Evolutionary conservation across 1,140 invertebrate species (phyloP).

Genomic region (Drosophila subobscura): DNA sequence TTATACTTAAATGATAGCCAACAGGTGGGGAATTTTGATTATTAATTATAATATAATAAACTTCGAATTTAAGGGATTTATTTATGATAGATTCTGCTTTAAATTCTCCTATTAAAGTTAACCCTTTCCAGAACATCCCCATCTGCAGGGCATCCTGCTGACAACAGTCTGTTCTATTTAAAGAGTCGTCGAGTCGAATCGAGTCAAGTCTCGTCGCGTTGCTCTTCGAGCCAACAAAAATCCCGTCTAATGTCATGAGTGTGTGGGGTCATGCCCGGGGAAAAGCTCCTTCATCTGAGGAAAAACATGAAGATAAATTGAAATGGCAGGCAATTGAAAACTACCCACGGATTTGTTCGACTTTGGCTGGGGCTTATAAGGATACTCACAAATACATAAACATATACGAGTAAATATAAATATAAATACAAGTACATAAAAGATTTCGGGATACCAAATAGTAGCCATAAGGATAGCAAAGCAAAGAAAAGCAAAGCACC

Average conservation of each 20-base stretch:
- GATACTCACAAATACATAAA: constrained; percentile 1
- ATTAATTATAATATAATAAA: too few species aligned
- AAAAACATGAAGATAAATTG: constrained; percentile 53
- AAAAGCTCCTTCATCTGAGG: neutral
- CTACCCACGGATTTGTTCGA: constrained; percentile 43
- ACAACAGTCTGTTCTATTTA: constrained; percentile 49
- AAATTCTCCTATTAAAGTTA: neutral
- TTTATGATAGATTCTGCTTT: neutral
- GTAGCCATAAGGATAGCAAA: neutral
- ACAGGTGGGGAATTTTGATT: too few species aligned
- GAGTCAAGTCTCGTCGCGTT: too few species aligned
- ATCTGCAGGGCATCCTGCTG: constrained; percentile 10
- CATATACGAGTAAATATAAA: constrained; percentile 21
- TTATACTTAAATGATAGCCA: too few species aligned
- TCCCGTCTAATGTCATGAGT: constrained; percentile 31
- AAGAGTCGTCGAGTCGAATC: neutral
- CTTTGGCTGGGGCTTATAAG: constrained; percentile 17
- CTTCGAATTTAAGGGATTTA: neutral
- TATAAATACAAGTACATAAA: constrained; percentile 33
- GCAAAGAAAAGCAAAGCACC: neutral
- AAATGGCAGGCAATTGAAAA: constrained; percentile 57
- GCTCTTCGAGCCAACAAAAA: constrained; percentile 4
- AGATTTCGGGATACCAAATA: constrained; percentile 7
- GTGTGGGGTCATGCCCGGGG: neutral
- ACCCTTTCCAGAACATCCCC: constrained; percentile 24